Base-by-base conservation (phyloP, 2,888 invertebrate species). In the Aelia acuminata region DNA sequence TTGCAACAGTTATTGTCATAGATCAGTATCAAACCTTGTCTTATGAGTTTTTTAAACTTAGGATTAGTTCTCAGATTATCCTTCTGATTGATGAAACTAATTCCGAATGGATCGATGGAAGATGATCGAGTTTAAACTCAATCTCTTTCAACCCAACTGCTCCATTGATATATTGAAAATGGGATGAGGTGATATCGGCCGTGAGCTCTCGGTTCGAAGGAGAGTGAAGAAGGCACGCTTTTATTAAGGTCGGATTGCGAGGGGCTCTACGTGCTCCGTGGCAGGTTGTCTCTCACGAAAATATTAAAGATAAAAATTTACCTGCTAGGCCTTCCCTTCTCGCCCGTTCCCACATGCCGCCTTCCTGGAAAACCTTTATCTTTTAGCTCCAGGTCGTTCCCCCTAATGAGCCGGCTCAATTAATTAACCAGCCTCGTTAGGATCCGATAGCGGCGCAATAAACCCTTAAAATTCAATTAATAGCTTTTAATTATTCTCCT, bases 261-360 rank as follows among this genome's bases (percentile, higher is more conserved):
- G 35, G 20, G 63, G 63, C 11, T 31, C 63, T 70, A 70, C 63
- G 63, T 70, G 63, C 31, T 70, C 7, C 7, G 15, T 70, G 35
- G 63, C 63, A 70, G 63, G 4, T 70, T 70, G 63, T 35, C 63
- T 70, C 63, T 70, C 63, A 70, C 63, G 63, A 70, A 70, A 70
- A 70, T 70, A 70, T 70, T 70, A 70, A 70, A 70, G 63, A 70
- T 70, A 70, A 70, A 70, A 70, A 70, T 70, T 70, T 70, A 70
- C 63, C 63, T 26, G 18, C 31, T 26, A 15, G 26, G 26, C 57
- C 57, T 26, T 53, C 22, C 22, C 22, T 53, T n/a, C n/a, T 26
- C 20, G 20, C 18, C 31, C 31, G 63, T 70, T 70, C 63, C 63
- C 63, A 35, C 63, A 70, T 70, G 18, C 63, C 18, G 63, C 63